These are phyloP conservation scores for Hydra vulgaris DNA, from an alignment of 30 jellyfish, hydroid and myxozoan species.

Conservation along the genomic window DNA sequence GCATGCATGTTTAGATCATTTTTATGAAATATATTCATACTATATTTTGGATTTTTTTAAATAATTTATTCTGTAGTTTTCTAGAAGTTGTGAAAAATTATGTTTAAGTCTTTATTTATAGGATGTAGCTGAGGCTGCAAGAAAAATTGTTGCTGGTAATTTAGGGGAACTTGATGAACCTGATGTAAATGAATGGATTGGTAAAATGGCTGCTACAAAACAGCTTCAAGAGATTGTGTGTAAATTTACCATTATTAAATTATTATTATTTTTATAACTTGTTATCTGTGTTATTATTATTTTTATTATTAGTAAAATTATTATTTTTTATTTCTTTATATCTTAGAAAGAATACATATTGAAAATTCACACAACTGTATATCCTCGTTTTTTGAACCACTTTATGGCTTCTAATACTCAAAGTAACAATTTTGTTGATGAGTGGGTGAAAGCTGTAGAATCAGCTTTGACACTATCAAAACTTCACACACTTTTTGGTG, in stretches of 20 bases:
- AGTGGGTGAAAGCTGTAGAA: constrained; percentile 63
- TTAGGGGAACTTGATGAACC: constrained; percentile 47
- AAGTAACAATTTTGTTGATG: constrained; percentile 12
- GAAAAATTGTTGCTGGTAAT: constrained; percentile 51
- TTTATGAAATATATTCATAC: background rate
- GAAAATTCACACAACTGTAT: constrained; percentile 57
- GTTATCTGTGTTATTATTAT: background rate
- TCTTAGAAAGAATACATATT: constrained; percentile 41
- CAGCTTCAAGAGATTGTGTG: constrained; percentile 50
- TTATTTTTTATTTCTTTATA: background rate
- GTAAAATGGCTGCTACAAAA: constrained; percentile 25
- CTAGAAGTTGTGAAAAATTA: no score
- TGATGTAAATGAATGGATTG: constrained; percentile 45
- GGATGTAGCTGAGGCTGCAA: constrained; percentile 77
- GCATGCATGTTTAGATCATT: no score
- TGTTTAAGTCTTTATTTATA: background rate
- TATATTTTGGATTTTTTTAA: background rate
- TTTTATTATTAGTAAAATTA: background rate
- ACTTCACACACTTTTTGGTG: constrained; percentile 65
- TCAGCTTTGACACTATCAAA: constrained; percentile 48
- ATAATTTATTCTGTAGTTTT: no score
- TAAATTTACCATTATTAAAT: background rate
- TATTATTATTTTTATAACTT: background rate
- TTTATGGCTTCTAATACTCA: constrained; percentile 20
- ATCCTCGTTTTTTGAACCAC: constrained; percentile 39